phyloP scores from a whole-genome alignment of 2,797 vertebrate species.

The Buphagus erythrorhynchus region DNA sequence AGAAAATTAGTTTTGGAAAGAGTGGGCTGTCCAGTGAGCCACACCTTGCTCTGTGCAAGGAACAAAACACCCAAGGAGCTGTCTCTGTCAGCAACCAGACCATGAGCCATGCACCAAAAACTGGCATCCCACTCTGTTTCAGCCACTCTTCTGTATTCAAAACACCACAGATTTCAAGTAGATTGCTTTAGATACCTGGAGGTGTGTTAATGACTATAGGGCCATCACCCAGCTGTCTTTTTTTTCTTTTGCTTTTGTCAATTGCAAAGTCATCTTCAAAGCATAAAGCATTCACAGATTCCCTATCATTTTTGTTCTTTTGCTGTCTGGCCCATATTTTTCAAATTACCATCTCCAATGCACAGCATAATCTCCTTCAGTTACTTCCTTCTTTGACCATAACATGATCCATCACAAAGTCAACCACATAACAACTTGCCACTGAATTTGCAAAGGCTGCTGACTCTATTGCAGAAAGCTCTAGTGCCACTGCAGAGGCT shows the following conservation, averaged over 20 bases:
- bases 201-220: neutral
- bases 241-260: neutral
- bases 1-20: neutral
- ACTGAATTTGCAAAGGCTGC: neutral
- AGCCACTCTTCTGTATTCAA: neutral
- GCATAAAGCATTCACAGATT: neutral
- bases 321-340: neutral
- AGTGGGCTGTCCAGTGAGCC: neutral
- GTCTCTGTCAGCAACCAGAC: neutral
- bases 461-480: neutral
- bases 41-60: neutral
- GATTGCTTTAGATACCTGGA: neutral
- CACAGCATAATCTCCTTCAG: neutral
- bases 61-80: neutral
- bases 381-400: neutral
- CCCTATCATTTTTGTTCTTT: neutral
- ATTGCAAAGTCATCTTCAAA: neutral
- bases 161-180: neutral
- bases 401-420: neutral
- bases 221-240: neutral
- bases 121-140: neutral
- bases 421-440: neutral
- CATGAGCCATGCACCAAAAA: fast-evolving
- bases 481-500: neutral
- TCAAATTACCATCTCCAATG: neutral